Evolutionary conservation across 2,888 invertebrate species (phyloP).

Genomic region (Automeris io): DNA sequence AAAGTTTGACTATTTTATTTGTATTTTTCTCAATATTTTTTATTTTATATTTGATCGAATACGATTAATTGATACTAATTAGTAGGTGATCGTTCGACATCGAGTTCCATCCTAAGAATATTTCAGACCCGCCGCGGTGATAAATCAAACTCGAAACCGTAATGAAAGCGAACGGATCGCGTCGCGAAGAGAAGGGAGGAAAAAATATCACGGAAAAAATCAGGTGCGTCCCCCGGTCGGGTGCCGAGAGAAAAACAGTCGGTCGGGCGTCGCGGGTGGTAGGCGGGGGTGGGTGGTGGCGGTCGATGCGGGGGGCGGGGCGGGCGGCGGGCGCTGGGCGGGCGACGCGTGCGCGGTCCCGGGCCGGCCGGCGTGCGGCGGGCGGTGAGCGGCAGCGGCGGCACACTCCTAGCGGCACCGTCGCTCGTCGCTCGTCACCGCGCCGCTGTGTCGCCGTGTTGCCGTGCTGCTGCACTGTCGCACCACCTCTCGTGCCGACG

Average conservation of each 20-base stretch:
- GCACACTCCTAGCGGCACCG: conserved; percentile 41
- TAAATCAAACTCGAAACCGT: conserved; percentile 78
- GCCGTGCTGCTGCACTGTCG: conserved; percentile 62
- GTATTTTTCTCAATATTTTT: conserved; percentile 12
- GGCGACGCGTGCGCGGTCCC: conserved; percentile 52
- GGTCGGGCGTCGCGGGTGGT: conserved; percentile 49
- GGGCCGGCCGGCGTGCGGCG: conserved; percentile 58
- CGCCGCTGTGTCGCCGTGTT: conserved; percentile 50
- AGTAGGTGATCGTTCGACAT: conserved; percentile 70
- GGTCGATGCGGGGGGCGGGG: conserved; percentile 56
- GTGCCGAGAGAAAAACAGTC: conserved; percentile 72
- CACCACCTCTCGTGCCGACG: conserved; percentile 58
- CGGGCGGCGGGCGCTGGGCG: conserved; percentile 57
- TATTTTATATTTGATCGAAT: conserved; percentile 22
- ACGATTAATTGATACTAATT: conserved; percentile 69
- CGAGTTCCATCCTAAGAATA: conserved; percentile 69
- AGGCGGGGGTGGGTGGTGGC: conserved; percentile 58
- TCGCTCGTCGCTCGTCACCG: conserved; percentile 38
- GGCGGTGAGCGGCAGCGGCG: conserved; percentile 45
- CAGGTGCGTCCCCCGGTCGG: conserved; percentile 76
- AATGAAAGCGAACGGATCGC: conserved; percentile 78
- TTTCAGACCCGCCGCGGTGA: conserved; percentile 72
- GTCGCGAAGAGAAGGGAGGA: conserved; percentile 75
- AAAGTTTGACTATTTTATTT: background rate
- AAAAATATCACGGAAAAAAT: conserved; percentile 78